phyloP scores from a whole-genome alignment of 2,113 vertebrate species.

The Galemys pyrenaicus region DNA sequence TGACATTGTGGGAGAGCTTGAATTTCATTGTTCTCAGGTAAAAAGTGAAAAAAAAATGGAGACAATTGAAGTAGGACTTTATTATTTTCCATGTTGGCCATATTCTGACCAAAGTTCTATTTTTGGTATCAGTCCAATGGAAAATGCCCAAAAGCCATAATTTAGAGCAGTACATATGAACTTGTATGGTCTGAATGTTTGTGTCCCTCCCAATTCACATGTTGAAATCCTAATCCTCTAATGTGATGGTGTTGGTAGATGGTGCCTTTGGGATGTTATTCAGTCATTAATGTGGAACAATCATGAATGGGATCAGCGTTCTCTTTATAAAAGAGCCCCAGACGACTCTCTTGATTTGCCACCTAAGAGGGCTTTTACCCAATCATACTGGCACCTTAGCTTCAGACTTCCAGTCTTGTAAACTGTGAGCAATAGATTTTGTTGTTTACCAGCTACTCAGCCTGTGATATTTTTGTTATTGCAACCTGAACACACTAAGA shows the following conservation, averaged over 20 bases:
- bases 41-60: conserved; percentile 9
- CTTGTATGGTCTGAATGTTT: not conserved
- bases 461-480: not conserved
- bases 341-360: not conserved
- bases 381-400: not conserved
- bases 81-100: not conserved
- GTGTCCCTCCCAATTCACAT: not conserved
- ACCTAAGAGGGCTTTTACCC: not conserved
- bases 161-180: not conserved
- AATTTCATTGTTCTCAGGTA: conserved; percentile 1
- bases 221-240: not conserved
- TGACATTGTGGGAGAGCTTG: not conserved
- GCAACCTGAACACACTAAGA: not conserved
- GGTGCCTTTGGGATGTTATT: not conserved
- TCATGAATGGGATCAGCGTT: not conserved
- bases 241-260: not conserved
- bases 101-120: not conserved
- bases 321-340: not conserved
- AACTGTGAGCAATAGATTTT: conserved; percentile 3
- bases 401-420: not conserved
- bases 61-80: not conserved
- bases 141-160: not conserved
- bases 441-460: not conserved
- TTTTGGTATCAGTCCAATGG: not conserved
- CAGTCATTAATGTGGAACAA: not conserved